phyloP scores from a whole-genome alignment of 2,888 invertebrate species.

The Dolomedes plantarius region DNA sequence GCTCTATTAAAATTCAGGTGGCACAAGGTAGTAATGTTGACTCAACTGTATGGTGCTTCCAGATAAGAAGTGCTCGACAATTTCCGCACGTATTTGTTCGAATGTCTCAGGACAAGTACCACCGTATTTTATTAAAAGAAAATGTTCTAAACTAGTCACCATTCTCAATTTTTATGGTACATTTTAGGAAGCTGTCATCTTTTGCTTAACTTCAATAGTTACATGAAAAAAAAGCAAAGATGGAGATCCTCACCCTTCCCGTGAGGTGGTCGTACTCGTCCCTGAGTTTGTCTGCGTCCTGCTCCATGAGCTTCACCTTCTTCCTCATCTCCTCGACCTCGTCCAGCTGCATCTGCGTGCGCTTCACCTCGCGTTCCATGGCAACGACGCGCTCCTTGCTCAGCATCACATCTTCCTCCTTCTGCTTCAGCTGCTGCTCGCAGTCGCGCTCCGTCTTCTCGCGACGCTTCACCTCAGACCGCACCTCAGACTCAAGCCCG shows the following conservation, averaged over 20 bases:
- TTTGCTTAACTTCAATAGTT: too few species aligned
- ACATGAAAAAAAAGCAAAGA: too few species aligned
- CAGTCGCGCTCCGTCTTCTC: constrained; percentile 83
- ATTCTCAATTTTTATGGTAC: too few species aligned
- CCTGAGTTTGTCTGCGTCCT: constrained; percentile 82
- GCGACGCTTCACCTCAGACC: constrained; percentile 82
- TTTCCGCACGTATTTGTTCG: too few species aligned
- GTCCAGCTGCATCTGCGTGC: constrained; percentile 65
- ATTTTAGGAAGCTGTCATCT: too few species aligned
- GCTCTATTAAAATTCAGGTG: too few species aligned
- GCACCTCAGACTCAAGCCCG: constrained; percentile 72
- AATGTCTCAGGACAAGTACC: too few species aligned
- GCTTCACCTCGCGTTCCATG: constrained; percentile 72
- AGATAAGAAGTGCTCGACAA: too few species aligned
- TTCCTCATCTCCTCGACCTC: constrained; percentile 64
- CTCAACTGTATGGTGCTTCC: too few species aligned
- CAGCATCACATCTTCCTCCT: constrained; percentile 74
- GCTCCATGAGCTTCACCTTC: constrained; percentile 81
- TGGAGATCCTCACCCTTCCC: constrained; percentile 76
- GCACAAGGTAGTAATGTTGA: too few species aligned
- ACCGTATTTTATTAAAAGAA: too few species aligned
- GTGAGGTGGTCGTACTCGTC: constrained; percentile 88
- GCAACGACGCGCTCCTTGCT: constrained; percentile 73
- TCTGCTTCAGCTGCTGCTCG: constrained; percentile 80
- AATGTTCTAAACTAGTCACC: too few species aligned